Percentiles rank a stretch among this genome's conserved stretches.
These are phyloP conservation scores for Fopius arisanus DNA, from an alignment of 1,140 invertebrate genomes.

Conservation along the genomic window DNA sequence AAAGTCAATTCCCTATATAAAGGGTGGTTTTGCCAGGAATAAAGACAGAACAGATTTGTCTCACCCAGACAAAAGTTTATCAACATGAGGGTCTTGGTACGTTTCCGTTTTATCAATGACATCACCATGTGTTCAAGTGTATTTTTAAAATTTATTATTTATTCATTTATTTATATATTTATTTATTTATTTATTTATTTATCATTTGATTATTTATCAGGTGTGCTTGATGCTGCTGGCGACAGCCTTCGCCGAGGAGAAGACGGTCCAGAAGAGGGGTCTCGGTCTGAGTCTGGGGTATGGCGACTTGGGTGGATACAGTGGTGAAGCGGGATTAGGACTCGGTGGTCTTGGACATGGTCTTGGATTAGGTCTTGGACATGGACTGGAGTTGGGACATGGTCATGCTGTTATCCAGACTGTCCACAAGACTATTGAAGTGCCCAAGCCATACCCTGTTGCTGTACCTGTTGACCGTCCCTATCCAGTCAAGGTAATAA, in stretches of 20 bases:
- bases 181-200: not conserved
- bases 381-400: constrained; percentile 24
- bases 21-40: constrained; percentile 57
- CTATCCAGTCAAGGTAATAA: constrained; percentile 55
- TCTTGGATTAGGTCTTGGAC: constrained; percentile 10
- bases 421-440: constrained; percentile 43
- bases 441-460: constrained; percentile 50
- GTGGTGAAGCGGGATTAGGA: constrained; percentile 21
- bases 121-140: not conserved
- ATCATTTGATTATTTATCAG: constrained; percentile 36
- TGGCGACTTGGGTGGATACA: constrained; percentile 34
- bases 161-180: too few relatives aligned
- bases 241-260: constrained; percentile 50
- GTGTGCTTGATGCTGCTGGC: constrained; percentile 56
- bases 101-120: constrained; percentile 34
- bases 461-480: constrained; percentile 59
- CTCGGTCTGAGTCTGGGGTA: constrained; percentile 37
- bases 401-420: constrained; percentile 26
- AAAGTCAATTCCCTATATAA: constrained; percentile 66
- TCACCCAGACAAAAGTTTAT: constrained; percentile 40
- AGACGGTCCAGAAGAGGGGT: constrained; percentile 58
- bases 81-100: constrained; percentile 60
- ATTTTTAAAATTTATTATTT: not conserved
- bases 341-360: constrained; percentile 19
- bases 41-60: constrained; percentile 51